Base-by-base conservation (phyloP, 2,888 invertebrate genomes). In the Cantharis rufa region DNA sequence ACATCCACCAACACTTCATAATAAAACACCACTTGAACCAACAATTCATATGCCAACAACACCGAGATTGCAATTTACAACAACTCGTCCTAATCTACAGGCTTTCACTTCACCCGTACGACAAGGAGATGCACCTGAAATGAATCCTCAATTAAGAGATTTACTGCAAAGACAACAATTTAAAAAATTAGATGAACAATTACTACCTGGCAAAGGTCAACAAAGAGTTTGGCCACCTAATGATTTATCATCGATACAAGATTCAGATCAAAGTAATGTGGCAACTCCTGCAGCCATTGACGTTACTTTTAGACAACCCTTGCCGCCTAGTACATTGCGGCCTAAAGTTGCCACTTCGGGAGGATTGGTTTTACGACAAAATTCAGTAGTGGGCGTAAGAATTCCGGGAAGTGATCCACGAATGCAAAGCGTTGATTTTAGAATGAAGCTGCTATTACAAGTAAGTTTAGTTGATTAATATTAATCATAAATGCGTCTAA, bases 71-170 rank as follows among this genome's bases (percentile, higher is more conserved):
- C 88, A 89, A 79, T 90, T 89, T 82, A 87, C 86, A 71, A 69
- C 74, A 62, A 79, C 82, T 70, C 78, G 81, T 71, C 82, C 81
- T 68, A 68, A 74, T 73, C 80, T 82, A 62, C 82, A 86, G 84
- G 80, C 76, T 66, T 84, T 83, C 71, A 79, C 81, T 10, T 82
- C 79, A 73, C 76, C 77, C 15, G 71, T 78, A 10, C 80, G 79
- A 77, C 83, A 84, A 69, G 81, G 82, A 69, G 89, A 89, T 70
- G 90, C 89, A 74, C 90, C 89, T 64, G 91, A 92, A 83, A 90
- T 93, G 84, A 94, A 94, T 84, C 90, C 94, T 4, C 96, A 97
- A 84, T 89, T 96, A 66, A 89, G 96, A 27, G 96, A 96, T 86
- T 88, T 96, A 79, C 89, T 96, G 74, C 95, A 96, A 86, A 89